Evolutionary conservation across 2,888 invertebrate species (phyloP).

Genomic region (Meteorus colon): DNA sequence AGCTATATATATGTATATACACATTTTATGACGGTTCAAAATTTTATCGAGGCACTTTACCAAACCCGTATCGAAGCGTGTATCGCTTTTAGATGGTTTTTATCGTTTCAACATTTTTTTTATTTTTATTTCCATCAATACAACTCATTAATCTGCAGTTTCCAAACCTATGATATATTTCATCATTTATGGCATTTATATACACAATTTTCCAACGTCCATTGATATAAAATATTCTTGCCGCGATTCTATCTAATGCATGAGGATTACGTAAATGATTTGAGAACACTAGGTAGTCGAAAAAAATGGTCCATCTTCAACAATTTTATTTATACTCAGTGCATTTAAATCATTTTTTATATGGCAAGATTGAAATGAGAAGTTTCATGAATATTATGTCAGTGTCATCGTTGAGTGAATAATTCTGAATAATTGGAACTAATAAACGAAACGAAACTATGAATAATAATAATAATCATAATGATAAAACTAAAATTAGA

Average conservation of each 20-base stretch:
- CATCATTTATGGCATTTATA: not conserved
- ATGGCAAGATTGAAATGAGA: constrained; percentile 21
- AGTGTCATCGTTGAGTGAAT: constrained; percentile 1
- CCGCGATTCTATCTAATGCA: not conserved
- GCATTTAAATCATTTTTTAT: not conserved
- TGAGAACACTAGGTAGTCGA: not conserved
- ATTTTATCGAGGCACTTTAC: constrained; percentile 45
- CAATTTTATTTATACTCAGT: constrained; percentile 14
- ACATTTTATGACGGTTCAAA: constrained; percentile 19
- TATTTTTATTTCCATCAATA: too few relatives aligned
- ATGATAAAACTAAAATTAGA: too few relatives aligned
- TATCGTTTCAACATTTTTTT: not conserved
- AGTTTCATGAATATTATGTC: constrained; percentile 23
- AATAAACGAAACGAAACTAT: not conserved
- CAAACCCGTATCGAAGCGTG: constrained; percentile 26
- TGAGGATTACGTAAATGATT: not conserved
- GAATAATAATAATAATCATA: too few relatives aligned
- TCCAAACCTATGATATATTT: too few relatives aligned
- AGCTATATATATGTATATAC: constrained; percentile 10
- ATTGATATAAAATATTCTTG: not conserved
- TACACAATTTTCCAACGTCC: not conserved
- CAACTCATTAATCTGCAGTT: too few relatives aligned
- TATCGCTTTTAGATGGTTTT: not conserved
- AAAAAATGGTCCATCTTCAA: constrained; percentile 15
- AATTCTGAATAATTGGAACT: not conserved